These are phyloP conservation scores for Tyto alba DNA, from an alignment of 2,113 vertebrate species.

Conservation along the genomic window DNA sequence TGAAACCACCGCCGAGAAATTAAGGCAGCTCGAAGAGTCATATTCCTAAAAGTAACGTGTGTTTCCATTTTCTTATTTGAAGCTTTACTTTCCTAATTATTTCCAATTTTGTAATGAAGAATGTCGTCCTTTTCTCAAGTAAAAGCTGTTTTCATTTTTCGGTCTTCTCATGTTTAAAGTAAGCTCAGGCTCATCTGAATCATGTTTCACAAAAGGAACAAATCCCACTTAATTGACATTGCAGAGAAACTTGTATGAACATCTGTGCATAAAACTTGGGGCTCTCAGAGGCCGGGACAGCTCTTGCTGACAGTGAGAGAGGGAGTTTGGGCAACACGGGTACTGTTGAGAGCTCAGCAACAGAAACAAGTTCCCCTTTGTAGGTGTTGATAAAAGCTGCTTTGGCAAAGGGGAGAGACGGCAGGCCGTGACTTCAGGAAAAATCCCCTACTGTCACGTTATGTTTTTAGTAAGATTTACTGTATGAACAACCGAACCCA, in stretches of 20 bases:
- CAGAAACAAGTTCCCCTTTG: not conserved
- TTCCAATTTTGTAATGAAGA: not conserved
- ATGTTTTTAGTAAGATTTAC: not conserved
- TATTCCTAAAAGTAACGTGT: not conserved
- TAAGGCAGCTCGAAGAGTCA: not conserved
- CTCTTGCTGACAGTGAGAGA: not conserved
- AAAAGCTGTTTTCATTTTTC: not conserved
- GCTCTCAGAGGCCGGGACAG: fast-evolving
- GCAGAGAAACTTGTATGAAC: not conserved
- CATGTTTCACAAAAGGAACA: not conserved
- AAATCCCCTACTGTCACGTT: not conserved
- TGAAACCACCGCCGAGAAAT: not conserved
- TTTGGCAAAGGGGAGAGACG: not conserved
- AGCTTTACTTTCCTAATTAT: not conserved
- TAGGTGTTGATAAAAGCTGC: not conserved
- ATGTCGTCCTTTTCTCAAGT: fast-evolving
- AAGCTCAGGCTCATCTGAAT: not conserved
- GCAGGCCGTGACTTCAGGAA: not conserved
- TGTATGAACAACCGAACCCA: not conserved
- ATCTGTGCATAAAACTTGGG: not conserved
- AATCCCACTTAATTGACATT: not conserved
- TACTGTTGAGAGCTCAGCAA: not conserved
- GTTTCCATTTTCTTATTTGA: not conserved
- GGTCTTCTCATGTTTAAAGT: not conserved
- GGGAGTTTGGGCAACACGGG: not conserved